Evolutionary conservation across 2,113 vertebrate species (phyloP), one percentile per base, ranked within the genome.

Genomic region (Siphamia tubifer): DNA sequence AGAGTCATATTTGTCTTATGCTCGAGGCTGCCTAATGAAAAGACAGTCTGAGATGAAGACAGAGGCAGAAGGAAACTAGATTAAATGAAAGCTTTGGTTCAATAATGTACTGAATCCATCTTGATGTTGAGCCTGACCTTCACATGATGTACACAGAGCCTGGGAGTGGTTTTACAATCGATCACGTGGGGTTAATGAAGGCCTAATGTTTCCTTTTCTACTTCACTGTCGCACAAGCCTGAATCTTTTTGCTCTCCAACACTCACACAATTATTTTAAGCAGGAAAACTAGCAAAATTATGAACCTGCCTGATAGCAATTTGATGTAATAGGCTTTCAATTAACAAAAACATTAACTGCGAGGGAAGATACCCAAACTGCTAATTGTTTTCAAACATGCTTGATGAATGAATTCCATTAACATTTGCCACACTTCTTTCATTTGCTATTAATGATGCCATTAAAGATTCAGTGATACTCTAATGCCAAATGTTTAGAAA

Each of bases 1-100:
- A n/a, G 53, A 65, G 36, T 48, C 69, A 67, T 67, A 72, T 86
- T 69, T 47, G 75, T 84, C 80, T 84, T 52, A 27, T 61, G 55
- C 65, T 60, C 35, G 69, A 78, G 71, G 70, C 60, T 40, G 60
- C 51, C 65, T 86, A 88, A 90, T 84, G 82, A 91, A 89, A 86
- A 81, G 76, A 79, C 74, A 45, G 64, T 64, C 73, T 79, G 64
- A 56, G 73, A 80, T 56, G 62, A 79, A 82, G 79, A 83, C 63
- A 47, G 67, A 86, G 42, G 75, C 42, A 67, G 48, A 51, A 52
- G 54, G 20, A 76, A 85, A 75, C 64, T 36, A 43, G 57, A 86
- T 84, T 81, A 82, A 86, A 87, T 60, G 66, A 76, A 70, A 54
- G 60, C 68, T 81, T 86, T 54, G 77, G 69, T 79, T 82, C 56